These are phyloP conservation scores for Pseudonaja textilis DNA, from an alignment of 2,113 vertebrate species.

Conservation along the genomic window DNA sequence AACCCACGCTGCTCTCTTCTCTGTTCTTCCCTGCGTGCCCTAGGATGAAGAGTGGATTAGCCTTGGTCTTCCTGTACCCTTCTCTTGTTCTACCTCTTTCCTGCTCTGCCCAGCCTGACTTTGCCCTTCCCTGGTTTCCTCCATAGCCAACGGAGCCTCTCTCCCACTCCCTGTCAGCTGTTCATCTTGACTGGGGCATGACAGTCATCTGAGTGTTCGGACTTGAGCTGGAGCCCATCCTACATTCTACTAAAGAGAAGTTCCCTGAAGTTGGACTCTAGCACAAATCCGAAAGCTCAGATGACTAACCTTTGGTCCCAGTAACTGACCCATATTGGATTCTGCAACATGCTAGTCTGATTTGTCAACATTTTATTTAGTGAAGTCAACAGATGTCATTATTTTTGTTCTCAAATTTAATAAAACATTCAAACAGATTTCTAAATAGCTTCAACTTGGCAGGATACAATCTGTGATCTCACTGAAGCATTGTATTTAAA, in stretches of 20 bases:
- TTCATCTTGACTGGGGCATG: too few species aligned
- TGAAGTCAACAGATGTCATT: neutral
- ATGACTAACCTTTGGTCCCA: neutral
- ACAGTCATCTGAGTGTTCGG: neutral
- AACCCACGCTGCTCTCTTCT: too few species aligned
- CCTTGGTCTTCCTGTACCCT: too few species aligned
- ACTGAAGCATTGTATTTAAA: neutral
- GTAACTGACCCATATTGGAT: neutral
- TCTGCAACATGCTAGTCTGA: neutral
- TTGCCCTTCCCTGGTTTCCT: too few species aligned
- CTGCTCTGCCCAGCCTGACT: too few species aligned
- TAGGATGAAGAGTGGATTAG: too few species aligned
- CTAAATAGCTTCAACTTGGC: neutral
- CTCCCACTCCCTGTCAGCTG: too few species aligned
- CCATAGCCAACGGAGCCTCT: too few species aligned
- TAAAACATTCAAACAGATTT: neutral
- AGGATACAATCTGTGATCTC: neutral
- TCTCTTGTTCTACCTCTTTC: too few species aligned
- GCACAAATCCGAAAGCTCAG: neutral
- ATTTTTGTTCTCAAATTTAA: neutral
- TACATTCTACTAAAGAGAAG: neutral
- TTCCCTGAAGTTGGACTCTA: neutral
- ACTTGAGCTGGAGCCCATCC: neutral
- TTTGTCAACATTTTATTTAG: neutral
- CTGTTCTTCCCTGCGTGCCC: too few species aligned